These are phyloP conservation scores for Malacoctenus gilli DNA, from an alignment of 2,797 vertebrate genomes.

Conservation along the genomic window DNA sequence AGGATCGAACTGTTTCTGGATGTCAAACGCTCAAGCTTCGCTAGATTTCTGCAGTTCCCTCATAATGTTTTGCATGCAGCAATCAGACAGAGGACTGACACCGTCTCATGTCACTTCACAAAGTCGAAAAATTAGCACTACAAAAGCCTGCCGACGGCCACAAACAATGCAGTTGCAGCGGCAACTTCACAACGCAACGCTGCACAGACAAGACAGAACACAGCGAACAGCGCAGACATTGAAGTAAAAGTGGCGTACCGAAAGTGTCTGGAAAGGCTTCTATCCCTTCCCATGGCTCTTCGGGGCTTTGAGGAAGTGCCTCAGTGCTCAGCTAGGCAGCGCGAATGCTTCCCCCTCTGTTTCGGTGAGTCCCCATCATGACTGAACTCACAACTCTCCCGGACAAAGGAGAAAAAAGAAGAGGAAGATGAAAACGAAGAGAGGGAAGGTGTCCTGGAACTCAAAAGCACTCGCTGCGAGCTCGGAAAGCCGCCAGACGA, in stretches of 20 bases:
- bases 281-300: conserved; percentile 89
- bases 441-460: conserved; percentile 46
- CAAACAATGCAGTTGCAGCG: conserved; percentile 8
- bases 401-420: conserved; percentile 23
- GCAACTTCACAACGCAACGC: conserved; percentile 31
- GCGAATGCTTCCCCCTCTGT: conserved; percentile 47
- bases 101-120: conserved; percentile 9
- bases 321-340: conserved; percentile 49
- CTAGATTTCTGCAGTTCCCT: too few species aligned
- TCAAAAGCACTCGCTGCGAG: conserved; percentile 54
- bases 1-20: too few species aligned
- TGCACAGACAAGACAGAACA: conserved; percentile 45
- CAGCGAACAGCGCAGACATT: conserved; percentile 27
- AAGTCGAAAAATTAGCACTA: conserved; percentile 16
- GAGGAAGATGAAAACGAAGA: conserved; percentile 31
- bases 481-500: conserved; percentile 56
- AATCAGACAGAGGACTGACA: background rate
- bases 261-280: conserved; percentile 93
- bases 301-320: conserved; percentile 63
- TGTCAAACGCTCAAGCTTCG: too few species aligned
- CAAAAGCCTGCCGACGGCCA: conserved; percentile 14
- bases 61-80: too few species aligned
- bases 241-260: conserved; percentile 82
- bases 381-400: conserved; percentile 53
- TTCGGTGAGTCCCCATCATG: conserved; percentile 60